phyloP scores from a whole-genome alignment of 2,797 vertebrate genomes.

The Rhadinocentrus ornatus region DNA sequence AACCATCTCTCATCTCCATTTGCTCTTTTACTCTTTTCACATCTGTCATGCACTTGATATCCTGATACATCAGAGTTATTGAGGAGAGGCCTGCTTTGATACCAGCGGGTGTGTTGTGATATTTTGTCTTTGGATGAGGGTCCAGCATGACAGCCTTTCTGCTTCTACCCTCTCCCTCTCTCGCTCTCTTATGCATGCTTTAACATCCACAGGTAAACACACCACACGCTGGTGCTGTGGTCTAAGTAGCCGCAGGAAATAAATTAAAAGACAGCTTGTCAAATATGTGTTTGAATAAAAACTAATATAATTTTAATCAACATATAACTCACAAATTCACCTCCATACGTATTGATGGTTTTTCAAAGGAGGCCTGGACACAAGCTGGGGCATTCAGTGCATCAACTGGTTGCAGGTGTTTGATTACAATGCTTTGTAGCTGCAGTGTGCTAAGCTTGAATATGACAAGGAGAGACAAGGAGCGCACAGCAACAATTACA shows the following conservation, averaged over 20 bases:
- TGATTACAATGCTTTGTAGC: conserved; percentile 30
- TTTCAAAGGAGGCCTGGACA: conserved; percentile 62
- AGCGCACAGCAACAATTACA: background rate
- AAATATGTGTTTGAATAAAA: conserved; percentile 46
- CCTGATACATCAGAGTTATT: conserved; percentile 48
- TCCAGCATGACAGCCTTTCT: conserved; percentile 14
- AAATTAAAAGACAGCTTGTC: conserved; percentile 41
- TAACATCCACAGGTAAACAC: background rate
- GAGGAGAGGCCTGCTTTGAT: conserved; percentile 53
- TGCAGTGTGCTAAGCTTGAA: background rate
- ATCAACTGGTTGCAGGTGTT: conserved; percentile 16
- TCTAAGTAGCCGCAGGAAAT: conserved; percentile 20
- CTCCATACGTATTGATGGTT: conserved; percentile 71
- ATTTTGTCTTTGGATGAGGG: conserved; percentile 35
- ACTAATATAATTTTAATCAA: conserved; percentile 58
- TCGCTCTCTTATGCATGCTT: background rate
- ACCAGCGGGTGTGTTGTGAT: conserved; percentile 40
- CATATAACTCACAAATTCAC: conserved; percentile 66
- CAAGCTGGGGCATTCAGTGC: conserved; percentile 34
- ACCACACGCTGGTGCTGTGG: background rate
- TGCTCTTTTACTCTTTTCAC: conserved; percentile 30
- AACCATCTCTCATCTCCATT: conserved; percentile 32
- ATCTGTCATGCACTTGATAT: conserved; percentile 53
- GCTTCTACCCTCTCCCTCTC: conserved; percentile 1
- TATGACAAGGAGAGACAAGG: background rate